Evolutionary conservation across 2,888 invertebrate species (phyloP).

Genomic region (Drepana falcataria): DNA sequence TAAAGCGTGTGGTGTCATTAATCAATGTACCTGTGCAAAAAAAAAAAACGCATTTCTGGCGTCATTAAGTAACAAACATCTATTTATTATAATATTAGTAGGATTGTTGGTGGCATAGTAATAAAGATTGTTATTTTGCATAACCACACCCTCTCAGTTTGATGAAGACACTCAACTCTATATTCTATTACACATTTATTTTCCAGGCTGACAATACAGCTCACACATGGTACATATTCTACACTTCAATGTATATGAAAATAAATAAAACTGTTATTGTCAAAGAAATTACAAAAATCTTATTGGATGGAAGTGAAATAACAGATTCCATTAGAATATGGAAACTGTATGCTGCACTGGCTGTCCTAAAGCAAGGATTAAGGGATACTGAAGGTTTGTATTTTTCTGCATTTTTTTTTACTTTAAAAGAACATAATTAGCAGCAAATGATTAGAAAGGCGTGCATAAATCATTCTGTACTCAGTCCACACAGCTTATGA

Average conservation of each 20-base stretch:
- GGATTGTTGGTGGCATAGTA: no score
- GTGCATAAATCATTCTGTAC: constrained; percentile 46
- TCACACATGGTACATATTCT: constrained; percentile 40
- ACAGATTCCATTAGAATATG: constrained; percentile 22
- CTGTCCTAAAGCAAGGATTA: constrained; percentile 34
- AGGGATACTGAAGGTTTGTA: constrained; percentile 32
- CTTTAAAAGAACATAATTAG: constrained; percentile 5
- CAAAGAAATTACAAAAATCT: constrained; percentile 20
- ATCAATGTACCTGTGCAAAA: no score
- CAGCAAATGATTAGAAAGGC: constrained; percentile 66
- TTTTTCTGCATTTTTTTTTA: not conserved
- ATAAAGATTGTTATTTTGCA: no score
- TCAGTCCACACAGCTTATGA: constrained; percentile 34
- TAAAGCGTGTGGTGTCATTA: no score
- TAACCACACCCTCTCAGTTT: no score
- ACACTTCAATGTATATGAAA: constrained; percentile 22
- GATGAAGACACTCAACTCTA: no score
- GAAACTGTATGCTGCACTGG: constrained; percentile 30
- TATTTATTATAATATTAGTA: no score
- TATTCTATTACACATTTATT: no score
- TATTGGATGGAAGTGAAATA: constrained; percentile 6
- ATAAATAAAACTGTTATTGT: constrained; percentile 17
- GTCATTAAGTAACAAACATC: no score
- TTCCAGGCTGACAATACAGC: constrained; percentile 38
- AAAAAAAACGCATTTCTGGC: no score